These are phyloP conservation scores for Danio aesculapii DNA, from an alignment of 2,797 vertebrate species.

Conservation along the genomic window DNA sequence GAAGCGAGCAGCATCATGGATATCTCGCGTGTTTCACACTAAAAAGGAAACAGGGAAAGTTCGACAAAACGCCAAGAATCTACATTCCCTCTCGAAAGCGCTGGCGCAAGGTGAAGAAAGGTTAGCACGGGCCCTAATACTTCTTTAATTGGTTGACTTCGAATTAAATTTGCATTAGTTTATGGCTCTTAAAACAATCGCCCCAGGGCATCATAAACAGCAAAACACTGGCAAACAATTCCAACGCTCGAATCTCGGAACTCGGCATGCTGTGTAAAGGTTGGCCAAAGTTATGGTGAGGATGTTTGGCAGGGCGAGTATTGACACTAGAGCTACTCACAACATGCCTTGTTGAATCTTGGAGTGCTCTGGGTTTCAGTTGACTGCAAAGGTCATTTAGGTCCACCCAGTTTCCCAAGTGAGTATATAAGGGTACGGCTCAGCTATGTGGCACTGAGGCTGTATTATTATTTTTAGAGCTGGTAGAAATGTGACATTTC, in stretches of 20 bases:
- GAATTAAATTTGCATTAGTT: constrained; percentile 44
- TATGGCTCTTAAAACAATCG: constrained; percentile 42
- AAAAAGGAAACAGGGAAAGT: constrained; percentile 28
- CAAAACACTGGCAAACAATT: constrained; percentile 52
- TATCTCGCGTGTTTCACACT: constrained; percentile 28
- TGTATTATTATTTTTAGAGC: too few relatives aligned
- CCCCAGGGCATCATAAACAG: constrained; percentile 49
- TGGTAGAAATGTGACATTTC: background rate
- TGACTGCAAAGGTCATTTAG: constrained; percentile 54
- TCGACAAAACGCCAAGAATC: constrained; percentile 14
- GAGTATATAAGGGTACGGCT: constrained; percentile 18
- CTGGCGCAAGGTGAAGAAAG: constrained; percentile 23
- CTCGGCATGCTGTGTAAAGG: constrained; percentile 49
- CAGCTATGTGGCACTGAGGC: too few relatives aligned
- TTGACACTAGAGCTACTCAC: constrained; percentile 56
- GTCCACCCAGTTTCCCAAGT: constrained; percentile 44
- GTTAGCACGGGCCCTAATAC: constrained; percentile 38
- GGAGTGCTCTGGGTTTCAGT: constrained; percentile 41
- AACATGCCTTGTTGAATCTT: constrained; percentile 59
- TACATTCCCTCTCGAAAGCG: background rate
- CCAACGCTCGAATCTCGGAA: constrained; percentile 45
- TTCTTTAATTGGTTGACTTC: constrained; percentile 48
- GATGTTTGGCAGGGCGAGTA: constrained; percentile 55
- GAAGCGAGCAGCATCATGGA: background rate
- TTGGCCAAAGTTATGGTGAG: constrained; percentile 53